Conservation (phyloP, 2,113 vertebrate species). For the Genyomyrus donnyi region DNA sequence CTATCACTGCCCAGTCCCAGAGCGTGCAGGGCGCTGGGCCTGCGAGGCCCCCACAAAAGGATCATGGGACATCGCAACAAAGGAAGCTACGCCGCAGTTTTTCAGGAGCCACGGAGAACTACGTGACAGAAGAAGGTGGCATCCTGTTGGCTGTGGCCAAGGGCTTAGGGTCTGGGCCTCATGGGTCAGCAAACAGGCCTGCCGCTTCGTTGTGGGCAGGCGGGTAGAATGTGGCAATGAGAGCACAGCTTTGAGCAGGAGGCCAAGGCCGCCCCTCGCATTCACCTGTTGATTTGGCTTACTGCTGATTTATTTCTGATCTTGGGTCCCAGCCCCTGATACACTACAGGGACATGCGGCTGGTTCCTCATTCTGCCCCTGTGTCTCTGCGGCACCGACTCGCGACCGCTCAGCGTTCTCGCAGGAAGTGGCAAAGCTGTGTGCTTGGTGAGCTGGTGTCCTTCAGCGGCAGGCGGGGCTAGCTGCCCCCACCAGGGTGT, state of each 20-base stretch:
- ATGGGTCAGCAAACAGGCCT: background rate
- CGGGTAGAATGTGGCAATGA: background rate
- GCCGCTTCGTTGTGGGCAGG: background rate
- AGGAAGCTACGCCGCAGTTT: background rate
- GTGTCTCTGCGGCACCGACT: background rate
- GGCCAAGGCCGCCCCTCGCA: background rate
- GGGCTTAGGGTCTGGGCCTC: background rate
- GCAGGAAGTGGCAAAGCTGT: background rate
- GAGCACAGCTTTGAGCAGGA: background rate
- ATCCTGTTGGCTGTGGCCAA: background rate
- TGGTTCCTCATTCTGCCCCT: background rate
- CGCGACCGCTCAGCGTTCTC: background rate
- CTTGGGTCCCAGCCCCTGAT: background rate
- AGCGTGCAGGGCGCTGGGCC: constrained; percentile 2
- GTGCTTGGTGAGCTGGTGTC: background rate
- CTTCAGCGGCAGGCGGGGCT: background rate
- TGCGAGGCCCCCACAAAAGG: background rate
- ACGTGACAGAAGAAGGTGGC: background rate
- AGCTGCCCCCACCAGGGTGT: background rate
- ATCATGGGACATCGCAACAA: background rate
- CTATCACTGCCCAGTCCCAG: constrained; percentile 4
- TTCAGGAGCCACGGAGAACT: background rate
- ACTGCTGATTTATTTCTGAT: background rate
- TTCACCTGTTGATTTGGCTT: background rate
- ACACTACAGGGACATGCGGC: background rate